These are phyloP conservation scores for Dryococelus australis DNA, from an alignment of 2,888 invertebrate genomes.

Conservation along the genomic window DNA sequence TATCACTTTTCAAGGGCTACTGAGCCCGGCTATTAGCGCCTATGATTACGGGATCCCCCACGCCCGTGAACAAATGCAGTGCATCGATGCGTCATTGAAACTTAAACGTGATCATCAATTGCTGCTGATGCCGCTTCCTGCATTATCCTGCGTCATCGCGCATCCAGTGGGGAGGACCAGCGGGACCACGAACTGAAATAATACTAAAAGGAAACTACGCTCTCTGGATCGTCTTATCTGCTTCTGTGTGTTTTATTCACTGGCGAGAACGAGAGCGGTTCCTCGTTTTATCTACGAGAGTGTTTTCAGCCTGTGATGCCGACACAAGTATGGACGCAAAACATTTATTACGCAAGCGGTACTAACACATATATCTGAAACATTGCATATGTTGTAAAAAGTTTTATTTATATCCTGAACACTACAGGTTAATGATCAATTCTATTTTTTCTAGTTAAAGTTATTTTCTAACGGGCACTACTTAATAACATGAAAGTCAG, in stretches of 20 bases:
- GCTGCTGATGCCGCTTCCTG: neutral
- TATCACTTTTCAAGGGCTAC: neutral
- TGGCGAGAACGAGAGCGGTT: no score
- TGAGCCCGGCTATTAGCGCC: neutral
- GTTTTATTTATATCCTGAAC: no score
- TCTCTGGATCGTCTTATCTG: neutral
- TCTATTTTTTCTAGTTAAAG: no score
- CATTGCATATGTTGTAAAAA: no score
- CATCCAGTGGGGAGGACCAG: neutral
- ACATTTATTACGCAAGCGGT: no score
- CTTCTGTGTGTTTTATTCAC: neutral
- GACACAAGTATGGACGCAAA: no score
- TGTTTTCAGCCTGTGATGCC: no score
- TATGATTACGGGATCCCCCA: neutral
- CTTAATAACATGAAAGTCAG: no score
- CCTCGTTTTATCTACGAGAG: no score
- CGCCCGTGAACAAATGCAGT: neutral
- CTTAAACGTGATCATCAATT: neutral
- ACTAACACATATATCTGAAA: no score
- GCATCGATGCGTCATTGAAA: neutral
- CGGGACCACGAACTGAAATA: neutral
- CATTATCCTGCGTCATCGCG: neutral
- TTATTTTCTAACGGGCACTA: no score
- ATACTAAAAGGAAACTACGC: neutral
- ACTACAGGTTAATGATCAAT: no score